These are phyloP conservation scores for Ischnus inquisitorius DNA, from an alignment of 2,888 invertebrate species.

Conservation along the genomic window DNA sequence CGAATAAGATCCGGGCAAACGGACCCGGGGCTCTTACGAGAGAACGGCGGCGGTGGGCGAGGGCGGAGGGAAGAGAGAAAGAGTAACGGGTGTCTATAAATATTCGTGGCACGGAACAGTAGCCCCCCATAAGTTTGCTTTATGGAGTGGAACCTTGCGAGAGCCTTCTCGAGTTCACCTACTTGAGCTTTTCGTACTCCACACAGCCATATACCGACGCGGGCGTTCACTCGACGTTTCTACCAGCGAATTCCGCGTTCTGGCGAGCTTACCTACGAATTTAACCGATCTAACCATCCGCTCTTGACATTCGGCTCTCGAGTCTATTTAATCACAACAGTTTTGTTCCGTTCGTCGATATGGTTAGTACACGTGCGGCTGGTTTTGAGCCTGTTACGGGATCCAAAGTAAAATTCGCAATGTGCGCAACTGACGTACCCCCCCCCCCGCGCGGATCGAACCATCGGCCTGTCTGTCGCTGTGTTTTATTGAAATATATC, in stretches of 20 bases:
- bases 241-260: conserved; percentile 25
- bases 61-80: conserved; percentile 49
- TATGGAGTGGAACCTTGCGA: conserved; percentile 74
- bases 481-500: conserved; percentile 82
- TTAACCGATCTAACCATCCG: conserved; percentile 21
- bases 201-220: background rate
- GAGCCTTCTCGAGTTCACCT: conserved; percentile 41
- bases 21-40: conserved; percentile 9
- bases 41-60: conserved; percentile 2
- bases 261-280: conserved; percentile 1
- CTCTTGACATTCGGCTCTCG: conserved; percentile 44
- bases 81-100: conserved; percentile 76
- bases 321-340: conserved; percentile 27
- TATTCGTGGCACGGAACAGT: conserved; percentile 77
- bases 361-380: background rate
- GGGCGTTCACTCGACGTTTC: background rate
- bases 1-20: conserved; percentile 53
- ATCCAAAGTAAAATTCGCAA: background rate
- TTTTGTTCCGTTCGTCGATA: conserved; percentile 3
- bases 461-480: conserved; percentile 76
- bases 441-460: conserved; percentile 32
- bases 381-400: background rate
- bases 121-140: conserved; percentile 74
- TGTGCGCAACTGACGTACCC: conserved; percentile 29
- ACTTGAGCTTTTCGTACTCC: conserved; percentile 21